Conservation (phyloP, 2,888 invertebrate species). For the Volucella bombylans region DNA sequence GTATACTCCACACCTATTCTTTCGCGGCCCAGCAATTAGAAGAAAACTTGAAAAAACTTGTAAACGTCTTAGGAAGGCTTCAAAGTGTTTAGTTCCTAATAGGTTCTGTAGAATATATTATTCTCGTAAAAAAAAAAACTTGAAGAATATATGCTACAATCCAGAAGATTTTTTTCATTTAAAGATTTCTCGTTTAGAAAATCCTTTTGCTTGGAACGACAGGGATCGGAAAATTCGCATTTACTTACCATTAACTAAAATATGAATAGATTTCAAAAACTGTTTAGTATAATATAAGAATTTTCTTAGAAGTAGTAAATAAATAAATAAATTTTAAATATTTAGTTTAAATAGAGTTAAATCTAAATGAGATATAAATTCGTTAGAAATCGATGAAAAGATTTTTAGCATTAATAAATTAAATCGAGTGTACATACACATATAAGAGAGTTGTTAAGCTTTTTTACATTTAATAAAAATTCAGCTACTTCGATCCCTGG, state of each 20-base stretch:
- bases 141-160: background rate
- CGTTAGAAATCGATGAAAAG: slow-evolving; percentile 56
- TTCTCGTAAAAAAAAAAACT: too few species aligned
- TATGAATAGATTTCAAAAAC: too few species aligned
- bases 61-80: too few species aligned
- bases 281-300: too few species aligned
- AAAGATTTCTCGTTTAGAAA: slow-evolving; percentile 5
- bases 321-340: background rate
- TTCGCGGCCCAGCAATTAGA: too few species aligned
- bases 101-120: too few species aligned
- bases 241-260: background rate
- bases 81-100: too few species aligned
- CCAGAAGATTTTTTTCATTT: background rate
- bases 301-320: too few species aligned
- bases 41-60: too few species aligned
- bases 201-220: slow-evolving; percentile 13
- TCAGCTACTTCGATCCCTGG: slow-evolving; percentile 50
- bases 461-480: slow-evolving; percentile 37
- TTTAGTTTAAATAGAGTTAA: background rate
- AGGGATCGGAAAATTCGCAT: slow-evolving; percentile 8
- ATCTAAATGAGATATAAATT: slow-evolving; percentile 57
- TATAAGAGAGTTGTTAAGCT: slow-evolving; percentile 15
- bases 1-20: too few species aligned
- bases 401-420: slow-evolving; percentile 20
- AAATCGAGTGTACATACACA: slow-evolving; percentile 14